Evolutionary conservation across 2,113 vertebrate species (phyloP).

Genomic region (Macrotus californicus): DNA sequence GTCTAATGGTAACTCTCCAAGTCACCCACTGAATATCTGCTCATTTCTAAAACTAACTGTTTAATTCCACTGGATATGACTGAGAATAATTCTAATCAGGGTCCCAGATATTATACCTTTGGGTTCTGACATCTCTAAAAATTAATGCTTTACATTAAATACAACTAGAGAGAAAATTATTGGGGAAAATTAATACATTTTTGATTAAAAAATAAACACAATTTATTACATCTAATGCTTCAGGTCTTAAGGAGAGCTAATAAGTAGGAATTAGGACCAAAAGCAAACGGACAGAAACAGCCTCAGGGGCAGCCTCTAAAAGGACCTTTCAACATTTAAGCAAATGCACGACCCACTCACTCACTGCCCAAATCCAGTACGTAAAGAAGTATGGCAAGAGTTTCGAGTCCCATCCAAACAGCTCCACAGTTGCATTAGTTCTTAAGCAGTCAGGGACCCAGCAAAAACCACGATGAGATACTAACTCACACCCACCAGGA

Average conservation of each 20-base stretch:
- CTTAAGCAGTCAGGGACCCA: neutral
- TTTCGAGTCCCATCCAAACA: neutral
- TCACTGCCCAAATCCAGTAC: neutral
- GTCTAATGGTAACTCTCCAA: constrained; percentile 11
- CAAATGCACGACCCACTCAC: neutral
- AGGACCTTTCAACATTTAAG: neutral
- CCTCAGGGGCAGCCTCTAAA: neutral
- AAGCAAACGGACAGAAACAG: constrained; percentile 1
- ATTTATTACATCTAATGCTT: constrained; percentile 20
- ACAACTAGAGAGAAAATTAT: constrained; percentile 11
- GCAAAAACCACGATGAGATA: neutral
- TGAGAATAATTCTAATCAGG: constrained; percentile 33
- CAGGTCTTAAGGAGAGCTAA: constrained; percentile 21
- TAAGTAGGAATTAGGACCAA: constrained; percentile 11
- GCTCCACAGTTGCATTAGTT: neutral
- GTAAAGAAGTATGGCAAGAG: neutral
- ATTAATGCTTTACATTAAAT: constrained; percentile 26
- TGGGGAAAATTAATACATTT: constrained; percentile 23
- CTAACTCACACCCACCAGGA: neutral
- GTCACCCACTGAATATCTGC: neutral
- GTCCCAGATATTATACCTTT: neutral
- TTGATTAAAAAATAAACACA: neutral
- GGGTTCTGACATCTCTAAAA: neutral
- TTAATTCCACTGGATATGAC: neutral
- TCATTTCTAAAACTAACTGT: constrained; percentile 45